Percentiles rank a stretch among this genome's conserved stretches.
phyloP scores from a whole-genome alignment of 2,797 vertebrate genomes.

The Eidolon dupreanum region DNA sequence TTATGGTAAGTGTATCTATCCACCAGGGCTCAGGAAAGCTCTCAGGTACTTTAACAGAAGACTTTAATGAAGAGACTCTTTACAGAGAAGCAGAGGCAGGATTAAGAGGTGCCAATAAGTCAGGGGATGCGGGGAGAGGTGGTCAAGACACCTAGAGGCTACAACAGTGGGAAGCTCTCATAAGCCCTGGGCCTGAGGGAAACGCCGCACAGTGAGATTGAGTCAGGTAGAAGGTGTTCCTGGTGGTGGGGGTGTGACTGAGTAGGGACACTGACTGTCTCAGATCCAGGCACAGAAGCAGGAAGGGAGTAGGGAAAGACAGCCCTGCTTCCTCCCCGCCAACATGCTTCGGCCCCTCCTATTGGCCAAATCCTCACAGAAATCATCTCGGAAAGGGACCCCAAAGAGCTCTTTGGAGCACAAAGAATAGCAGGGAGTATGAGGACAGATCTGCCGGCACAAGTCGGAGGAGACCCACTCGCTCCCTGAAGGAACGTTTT shows the following conservation, averaged over 20 bases:
- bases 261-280: background rate
- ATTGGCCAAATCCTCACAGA: background rate
- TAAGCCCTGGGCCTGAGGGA: background rate
- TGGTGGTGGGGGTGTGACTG: background rate
- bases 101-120: background rate
- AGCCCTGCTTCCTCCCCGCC: background rate
- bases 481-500: background rate
- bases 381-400: background rate
- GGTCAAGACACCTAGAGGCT: background rate
- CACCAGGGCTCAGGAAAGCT: background rate
- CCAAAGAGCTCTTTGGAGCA: accelerated
- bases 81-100: background rate
- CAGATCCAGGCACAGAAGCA: background rate
- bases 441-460: too few species aligned
- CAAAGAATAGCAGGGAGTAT: background rate
- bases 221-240: background rate
- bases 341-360: background rate
- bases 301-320: background rate
- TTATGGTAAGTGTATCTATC: background rate
- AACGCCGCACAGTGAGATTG: background rate
- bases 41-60: background rate
- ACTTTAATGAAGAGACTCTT: background rate
- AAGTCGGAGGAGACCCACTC: too few species aligned
- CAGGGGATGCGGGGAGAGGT: too few species aligned
- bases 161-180: background rate